Conservation (phyloP, 2,888 invertebrate species). For the Cosmia trapezina region DNA sequence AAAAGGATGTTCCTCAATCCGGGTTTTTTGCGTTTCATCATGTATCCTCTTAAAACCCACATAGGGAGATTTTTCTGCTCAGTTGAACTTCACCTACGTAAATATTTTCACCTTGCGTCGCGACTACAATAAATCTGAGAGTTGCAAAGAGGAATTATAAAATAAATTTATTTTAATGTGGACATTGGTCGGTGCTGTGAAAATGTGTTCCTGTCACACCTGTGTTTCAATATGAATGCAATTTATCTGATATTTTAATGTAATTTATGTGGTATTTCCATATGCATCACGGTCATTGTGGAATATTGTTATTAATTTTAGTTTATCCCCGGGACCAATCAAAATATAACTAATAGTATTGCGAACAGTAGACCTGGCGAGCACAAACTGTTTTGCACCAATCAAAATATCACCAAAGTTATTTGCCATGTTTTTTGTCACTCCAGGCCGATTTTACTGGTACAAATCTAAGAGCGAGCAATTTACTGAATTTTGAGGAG, state of each 20-base stretch:
- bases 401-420: too few relatives aligned
- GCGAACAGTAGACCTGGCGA: too few relatives aligned
- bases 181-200: conserved; percentile 20
- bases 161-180: conserved; percentile 33
- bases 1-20: neutral
- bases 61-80: neutral
- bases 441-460: too few relatives aligned
- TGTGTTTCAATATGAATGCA: conserved; percentile 37
- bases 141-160: neutral
- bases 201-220: conserved; percentile 32
- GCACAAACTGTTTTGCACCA: too few relatives aligned
- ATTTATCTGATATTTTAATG: conserved; percentile 36
- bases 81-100: too few relatives aligned
- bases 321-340: neutral
- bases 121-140: conserved; percentile 22
- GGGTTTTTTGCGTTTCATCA: neutral
- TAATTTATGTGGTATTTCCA: neutral
- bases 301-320: neutral
- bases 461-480: too few relatives aligned
- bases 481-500: too few relatives aligned
- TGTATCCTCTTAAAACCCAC: neutral
- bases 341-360: neutral
- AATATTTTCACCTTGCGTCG: neutral
- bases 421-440: too few relatives aligned
- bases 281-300: neutral